Base-by-base conservation (phyloP, 2,113 vertebrate genomes). In the Eurystomus gularis region DNA sequence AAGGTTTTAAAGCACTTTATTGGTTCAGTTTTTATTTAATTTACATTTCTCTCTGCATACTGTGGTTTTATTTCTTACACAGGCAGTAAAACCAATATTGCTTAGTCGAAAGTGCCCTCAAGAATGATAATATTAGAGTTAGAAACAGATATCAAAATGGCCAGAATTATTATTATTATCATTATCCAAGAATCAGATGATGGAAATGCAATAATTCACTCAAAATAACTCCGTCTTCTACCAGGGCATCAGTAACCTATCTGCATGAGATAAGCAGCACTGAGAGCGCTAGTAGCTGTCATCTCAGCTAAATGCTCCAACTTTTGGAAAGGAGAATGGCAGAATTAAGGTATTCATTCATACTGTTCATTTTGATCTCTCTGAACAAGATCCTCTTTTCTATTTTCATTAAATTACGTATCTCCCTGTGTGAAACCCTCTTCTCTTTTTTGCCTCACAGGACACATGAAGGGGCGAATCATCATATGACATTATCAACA, bases 1-100 rank as follows among this genome's bases (percentile, higher is more conserved):
- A 87, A 87, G 66, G 49, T 10, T 94, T 96, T 73, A 91, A 88
- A 89, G 77, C 54, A 85, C 58, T 97, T 94, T 89, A 94, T 94
- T 96, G 94, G 77, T 89, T 91, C 0, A 0, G 31, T 77, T 95
- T 94, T 95, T 94, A 86, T 95, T 94, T 93, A 89, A 94, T 96
- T 89, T 94, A 82, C 8, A 66, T 93, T 21, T 2, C 31, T 94
- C 70, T 89, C 93, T 93, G 61, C 81, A 31, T 82, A 24, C n/a
- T 70, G 75, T 83, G 88, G 64, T 46, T 94, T 94, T 94, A 92
- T 95, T 94, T 93, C 70, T 76, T 90, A 88, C 69, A 69, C 19
- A 61, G 71, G 64, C 87, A 90, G 79, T 84, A 90, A 95, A 96
- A 11, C 64, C 58, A 88, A 85, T 94, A 92, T 61, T 73, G 26